Base-by-base conservation (phyloP, 2,888 invertebrate genomes). In the Rhingia rostrata region DNA sequence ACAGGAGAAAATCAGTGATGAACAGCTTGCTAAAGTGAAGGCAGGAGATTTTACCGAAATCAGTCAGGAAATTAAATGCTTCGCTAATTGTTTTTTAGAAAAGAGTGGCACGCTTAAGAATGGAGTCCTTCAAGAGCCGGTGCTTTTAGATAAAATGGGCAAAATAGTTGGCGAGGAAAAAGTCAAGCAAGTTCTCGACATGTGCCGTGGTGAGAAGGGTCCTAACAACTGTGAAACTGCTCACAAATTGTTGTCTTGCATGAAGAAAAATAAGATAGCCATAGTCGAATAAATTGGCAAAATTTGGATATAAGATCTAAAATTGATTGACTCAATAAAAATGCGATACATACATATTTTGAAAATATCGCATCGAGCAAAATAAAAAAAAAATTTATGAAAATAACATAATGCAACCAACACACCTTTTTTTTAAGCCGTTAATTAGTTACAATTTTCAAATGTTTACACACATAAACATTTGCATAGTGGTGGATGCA, bases 31-130 rank as follows among this genome's bases (percentile, higher is more conserved):
- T 2, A 86, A 87, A 9, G 7, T 91, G 51, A 88, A 86, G 4
- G 67, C 60, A 0, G 90, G 88, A 6, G 88, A 89, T 3, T 88
- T 88, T 4, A 77, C 85, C 0, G 86, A 87, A 43, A 67, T 41
- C 4, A 87, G 88, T 70, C 75, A 72, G 0, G 88, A 87, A 54
- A 14, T 87, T 3, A 89, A 90, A 75, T 91, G 91, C 74, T 90
- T 90, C 45, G 75, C 88, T 37, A 89, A 89, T 51, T 91, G 91
- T 30, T 89, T 90, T 87, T 86, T 91, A 56, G 90, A 90, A 78
- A 89, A 89, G 75, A 1, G 47, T 3, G 90, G 89, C 9, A 84
- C 89, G 7, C 0, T 89, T 0, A 87, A 66, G 53, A 86, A 90
- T 69, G 90, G 89, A 2, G 86, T 87, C 60, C 30, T 91, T 9